Base-by-base conservation (phyloP, 2,888 invertebrate species). In the Agrochola macilenta region DNA sequence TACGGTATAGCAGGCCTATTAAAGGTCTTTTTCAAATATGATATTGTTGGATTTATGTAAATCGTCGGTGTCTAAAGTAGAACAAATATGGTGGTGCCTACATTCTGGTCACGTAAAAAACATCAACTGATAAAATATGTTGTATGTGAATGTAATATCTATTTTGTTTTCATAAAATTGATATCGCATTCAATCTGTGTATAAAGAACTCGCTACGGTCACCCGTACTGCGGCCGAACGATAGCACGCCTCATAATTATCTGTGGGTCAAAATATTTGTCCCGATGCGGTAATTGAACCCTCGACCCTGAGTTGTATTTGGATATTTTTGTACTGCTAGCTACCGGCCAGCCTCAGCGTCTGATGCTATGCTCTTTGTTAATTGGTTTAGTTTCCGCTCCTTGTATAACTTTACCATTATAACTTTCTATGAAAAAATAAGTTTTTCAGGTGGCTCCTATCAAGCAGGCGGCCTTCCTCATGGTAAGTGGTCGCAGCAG, bases 241-340 rank as follows among this genome's bases (percentile, higher is more conserved):
- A 75, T 75, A 82, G 54, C 64, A 46, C 68, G 61, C 58, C 11
- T 54, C 43, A 3, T 82, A 81, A 60, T 60, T 35, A 69, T 82
- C 75, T 71, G 11, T 69, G 43, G 81, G 70, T 84, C 70, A 84
- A 60, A 54, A 75, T 68, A 64, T 80, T 80, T 80, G 75, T 69
- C 68, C 68, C 26, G 30, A 46, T 35, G 69, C 65, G 69, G 84
- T 80, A 58, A 68, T 65, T 85, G 68, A 85, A 84, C 82, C 30
- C 26, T 8, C 58, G 81, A 81, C 81, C 69, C 35, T 74, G 80
- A 66, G 35, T 46, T 49, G 39, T 70, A 17, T 61, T 65, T 46
- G 30, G n/a, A 46, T 35, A 43, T 69, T n/a, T 69, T 61, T 52
- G 26, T 82, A 20, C 9, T n/a, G 20, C 23, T 54, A 23, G 7